Evolutionary conservation across 2,113 vertebrate species (phyloP), one percentile per base, ranked within the genome.

Genomic region (Neodontobutis hainanensis): DNA sequence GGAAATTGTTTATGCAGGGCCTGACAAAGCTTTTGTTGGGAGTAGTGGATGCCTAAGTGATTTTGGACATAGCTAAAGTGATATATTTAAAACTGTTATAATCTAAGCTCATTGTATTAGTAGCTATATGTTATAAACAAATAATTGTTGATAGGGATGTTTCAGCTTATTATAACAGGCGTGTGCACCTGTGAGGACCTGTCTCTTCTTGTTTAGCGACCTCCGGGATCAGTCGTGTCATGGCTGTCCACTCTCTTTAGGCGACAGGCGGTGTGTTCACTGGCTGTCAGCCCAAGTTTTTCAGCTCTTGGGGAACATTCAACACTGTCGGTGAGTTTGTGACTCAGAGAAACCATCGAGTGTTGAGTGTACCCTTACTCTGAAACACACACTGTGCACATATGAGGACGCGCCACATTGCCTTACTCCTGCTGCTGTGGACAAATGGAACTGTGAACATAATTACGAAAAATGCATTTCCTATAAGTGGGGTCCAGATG

Each of bases 241-340:
- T 40, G 76, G 50, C 61, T 58, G 38, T 40, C 38, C 69, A n/a
- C 49, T 2, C 36, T 47, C 46, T 0, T 57, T 19, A 40, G 34
- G 47, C 35, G 65, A 62, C 45, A 51, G 62, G 11, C 52, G 63
- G 65, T 55, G 60, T 48, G 58, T 57, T 63, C 9, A 16, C 62
- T 58, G 19, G 9, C 68, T 69, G 74, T 80, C 67, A 71, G 11
- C n/a, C 9, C 1, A 8, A 48, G 40, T 77, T 79, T 64, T 64
- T 77, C 72, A 78, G 83, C 81, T 84, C 44, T 56, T 87, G 81
- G 92, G 93, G 93, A 96, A 96, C 95, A 96, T 96, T 96, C 95
- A 96, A 95, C 95, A 94, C 95, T 96, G 95, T 96, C 95, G 95
- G 95, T 96, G 95, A 96, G 95, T 97, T 96, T 97, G 93, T 78